A percentile compares a stretch with the other conserved stretches of the same genome.
Conservation (phyloP, 1,140 invertebrate genomes). For the Phortica variegata region DNA sequence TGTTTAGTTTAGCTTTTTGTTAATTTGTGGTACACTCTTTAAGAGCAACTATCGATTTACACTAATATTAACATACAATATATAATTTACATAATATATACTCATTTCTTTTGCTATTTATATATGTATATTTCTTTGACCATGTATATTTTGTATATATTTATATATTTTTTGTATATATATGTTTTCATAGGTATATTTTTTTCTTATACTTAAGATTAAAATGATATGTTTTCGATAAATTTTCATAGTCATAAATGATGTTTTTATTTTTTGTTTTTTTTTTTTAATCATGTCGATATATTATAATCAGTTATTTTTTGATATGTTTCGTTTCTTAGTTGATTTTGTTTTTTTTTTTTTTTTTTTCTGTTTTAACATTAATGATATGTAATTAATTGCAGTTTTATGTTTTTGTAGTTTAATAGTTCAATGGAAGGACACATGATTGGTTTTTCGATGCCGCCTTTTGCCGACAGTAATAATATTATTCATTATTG, state of each 20-base stretch:
- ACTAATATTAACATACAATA: conserved; percentile 21
- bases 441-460: no score
- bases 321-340: conserved; percentile 11
- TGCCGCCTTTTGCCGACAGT: no score
- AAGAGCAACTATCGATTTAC: conserved; percentile 39
- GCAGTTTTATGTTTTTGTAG: no score
- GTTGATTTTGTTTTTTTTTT: conserved; percentile 21
- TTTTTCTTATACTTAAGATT: conserved; percentile 2
- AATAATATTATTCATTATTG: no score
- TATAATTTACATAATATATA: conserved; percentile 35
- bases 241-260: no score
- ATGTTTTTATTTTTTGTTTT: neutral
- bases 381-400: no score
- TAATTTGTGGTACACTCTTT: conserved; percentile 41
- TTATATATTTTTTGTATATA: neutral
- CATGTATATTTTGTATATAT: neutral
- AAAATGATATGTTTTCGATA: conserved; percentile 9
- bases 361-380: conserved; percentile 19
- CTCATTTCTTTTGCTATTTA: conserved; percentile 31
- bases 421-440: conserved; percentile 40
- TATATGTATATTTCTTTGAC: conserved; percentile 23
- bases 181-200: neutral
- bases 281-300: neutral
- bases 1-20: conserved; percentile 15
- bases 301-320: neutral